phyloP scores from a whole-genome alignment of 2,113 vertebrate genomes.

The Salvelinus alpinus region DNA sequence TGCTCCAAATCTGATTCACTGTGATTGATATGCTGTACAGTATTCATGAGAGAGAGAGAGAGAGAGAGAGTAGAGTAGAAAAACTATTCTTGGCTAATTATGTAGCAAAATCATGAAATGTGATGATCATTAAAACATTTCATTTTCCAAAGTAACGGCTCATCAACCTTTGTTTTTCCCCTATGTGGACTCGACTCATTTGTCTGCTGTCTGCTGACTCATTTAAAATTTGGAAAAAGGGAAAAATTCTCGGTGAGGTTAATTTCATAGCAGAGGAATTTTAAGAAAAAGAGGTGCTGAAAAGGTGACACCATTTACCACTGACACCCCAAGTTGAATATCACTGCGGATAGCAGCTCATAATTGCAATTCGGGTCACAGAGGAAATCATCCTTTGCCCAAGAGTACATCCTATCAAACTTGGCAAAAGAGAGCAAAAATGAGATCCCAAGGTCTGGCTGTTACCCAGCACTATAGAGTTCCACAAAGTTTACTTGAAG shows the following conservation, averaged over 20 bases:
- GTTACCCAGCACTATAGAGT: background rate
- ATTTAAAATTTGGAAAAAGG: slow-evolving; percentile 18
- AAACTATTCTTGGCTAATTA: background rate
- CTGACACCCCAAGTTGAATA: slow-evolving; percentile 19
- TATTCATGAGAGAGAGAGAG: background rate
- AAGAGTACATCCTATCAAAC: slow-evolving; percentile 10
- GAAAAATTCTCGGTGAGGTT: background rate
- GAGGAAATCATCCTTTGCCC: slow-evolving; percentile 27
- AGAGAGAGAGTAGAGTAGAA: background rate
- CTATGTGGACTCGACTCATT: slow-evolving; percentile 25
- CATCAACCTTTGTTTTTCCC: slow-evolving; percentile 36
- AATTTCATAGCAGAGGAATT: background rate
- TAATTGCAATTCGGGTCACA: slow-evolving; percentile 32
- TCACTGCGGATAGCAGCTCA: slow-evolving; percentile 4
- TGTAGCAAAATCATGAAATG: slow-evolving; percentile 17
- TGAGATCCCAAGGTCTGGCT: background rate
- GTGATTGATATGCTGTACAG: background rate
- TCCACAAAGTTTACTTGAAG: background rate
- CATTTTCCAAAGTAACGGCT: slow-evolving; percentile 33
- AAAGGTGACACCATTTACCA: slow-evolving; percentile 1
- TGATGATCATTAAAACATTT: slow-evolving; percentile 43
- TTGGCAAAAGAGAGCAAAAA: background rate
- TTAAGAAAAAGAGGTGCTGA: slow-evolving; percentile 7
- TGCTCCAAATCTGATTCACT: background rate
- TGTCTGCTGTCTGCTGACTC: slow-evolving; percentile 3